Percentiles rank a stretch among this genome's conserved stretches.
These are phyloP conservation scores for Sigmodon hispidus DNA, from an alignment of 2,113 vertebrate species.

Conservation along the genomic window DNA sequence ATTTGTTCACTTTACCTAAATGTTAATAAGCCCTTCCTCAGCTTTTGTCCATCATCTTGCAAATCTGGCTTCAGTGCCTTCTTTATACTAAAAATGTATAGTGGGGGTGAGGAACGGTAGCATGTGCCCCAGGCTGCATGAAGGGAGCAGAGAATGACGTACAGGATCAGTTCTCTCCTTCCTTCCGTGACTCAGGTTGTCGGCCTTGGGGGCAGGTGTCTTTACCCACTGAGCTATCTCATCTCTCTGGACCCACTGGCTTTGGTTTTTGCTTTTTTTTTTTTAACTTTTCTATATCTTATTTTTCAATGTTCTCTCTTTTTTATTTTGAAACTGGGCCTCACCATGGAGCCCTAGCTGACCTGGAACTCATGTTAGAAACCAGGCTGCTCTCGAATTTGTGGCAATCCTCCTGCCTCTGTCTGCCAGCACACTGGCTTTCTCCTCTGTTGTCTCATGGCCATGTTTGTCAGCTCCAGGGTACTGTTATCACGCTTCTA, in stretches of 20 bases:
- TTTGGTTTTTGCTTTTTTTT: not conserved
- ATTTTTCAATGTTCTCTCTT: not conserved
- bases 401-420: not conserved
- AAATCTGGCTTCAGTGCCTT: slow-evolving; percentile 5
- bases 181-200: not conserved
- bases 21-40: not conserved
- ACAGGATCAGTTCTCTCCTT: not conserved
- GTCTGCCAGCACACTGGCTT: not conserved
- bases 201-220: not conserved
- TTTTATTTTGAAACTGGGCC: not conserved
- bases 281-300: not conserved
- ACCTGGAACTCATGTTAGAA: not conserved
- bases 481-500: not conserved
- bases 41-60: not conserved
- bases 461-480: not conserved
- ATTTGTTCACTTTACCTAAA: not conserved
- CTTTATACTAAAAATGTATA: not conserved
- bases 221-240: not conserved
- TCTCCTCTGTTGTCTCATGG: slow-evolving; percentile 12
- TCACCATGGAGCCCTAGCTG: not conserved
- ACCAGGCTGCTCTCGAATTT: not conserved
- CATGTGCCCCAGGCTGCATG: not conserved
- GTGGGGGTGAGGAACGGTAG: not conserved
- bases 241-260: not conserved
- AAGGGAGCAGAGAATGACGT: not conserved